Conservation (phyloP, 2,797 vertebrate genomes). For the Halcyon badia region DNA sequence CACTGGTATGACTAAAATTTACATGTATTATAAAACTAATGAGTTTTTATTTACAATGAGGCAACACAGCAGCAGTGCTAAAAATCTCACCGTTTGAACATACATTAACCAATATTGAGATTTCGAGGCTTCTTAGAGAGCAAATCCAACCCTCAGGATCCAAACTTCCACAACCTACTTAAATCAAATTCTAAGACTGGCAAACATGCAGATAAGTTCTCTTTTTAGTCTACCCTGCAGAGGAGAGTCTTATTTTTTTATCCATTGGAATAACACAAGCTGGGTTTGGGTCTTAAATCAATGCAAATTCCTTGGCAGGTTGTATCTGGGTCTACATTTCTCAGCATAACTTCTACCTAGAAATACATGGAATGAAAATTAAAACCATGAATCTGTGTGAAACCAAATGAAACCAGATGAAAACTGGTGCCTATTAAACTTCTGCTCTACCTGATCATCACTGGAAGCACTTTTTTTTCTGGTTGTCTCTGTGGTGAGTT, state of each 20-base stretch:
- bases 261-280: not conserved
- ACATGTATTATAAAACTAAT: slow-evolving; percentile 5
- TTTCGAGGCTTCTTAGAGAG: slow-evolving; percentile 16
- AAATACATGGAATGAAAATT: not conserved
- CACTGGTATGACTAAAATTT: not conserved
- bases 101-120: not conserved
- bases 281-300: not conserved
- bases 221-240: not conserved
- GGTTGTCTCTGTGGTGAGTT: not conserved
- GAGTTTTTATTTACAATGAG: slow-evolving; percentile 10
- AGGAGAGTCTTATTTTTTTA: not conserved
- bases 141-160: not conserved
- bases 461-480: not conserved
- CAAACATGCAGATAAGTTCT: not conserved
- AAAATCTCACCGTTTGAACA: not conserved
- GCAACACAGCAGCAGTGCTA: not conserved
- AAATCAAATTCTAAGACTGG: not conserved
- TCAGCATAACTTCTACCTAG: not conserved
- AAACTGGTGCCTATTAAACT: not conserved
- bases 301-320: not conserved
- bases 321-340: not conserved
- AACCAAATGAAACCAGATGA: not conserved
- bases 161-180: not conserved
- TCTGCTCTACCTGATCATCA: not conserved
- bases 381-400: not conserved